phyloP scores from a whole-genome alignment of 1,140 invertebrate genomes.

The Aricia agestis region DNA sequence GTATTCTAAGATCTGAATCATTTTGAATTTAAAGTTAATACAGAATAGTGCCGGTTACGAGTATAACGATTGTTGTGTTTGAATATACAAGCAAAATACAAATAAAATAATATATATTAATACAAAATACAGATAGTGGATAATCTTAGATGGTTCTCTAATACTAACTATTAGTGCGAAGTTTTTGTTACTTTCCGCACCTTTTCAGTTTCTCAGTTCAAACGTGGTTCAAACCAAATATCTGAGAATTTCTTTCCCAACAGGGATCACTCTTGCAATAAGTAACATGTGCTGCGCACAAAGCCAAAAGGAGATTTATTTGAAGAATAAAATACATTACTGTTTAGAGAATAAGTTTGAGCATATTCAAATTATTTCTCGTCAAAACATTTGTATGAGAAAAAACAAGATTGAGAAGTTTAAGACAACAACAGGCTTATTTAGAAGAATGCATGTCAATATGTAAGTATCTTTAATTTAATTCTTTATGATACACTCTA shows the following conservation, averaged over 20 bases:
- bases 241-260: background rate
- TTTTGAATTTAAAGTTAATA: background rate
- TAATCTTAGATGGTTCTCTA: too few relatives aligned
- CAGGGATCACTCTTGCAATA: background rate
- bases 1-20: background rate
- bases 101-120: too few relatives aligned
- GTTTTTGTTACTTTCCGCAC: too few relatives aligned
- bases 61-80: background rate
- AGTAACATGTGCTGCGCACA: conserved; percentile 12
- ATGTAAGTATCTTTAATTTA: conserved; percentile 37
- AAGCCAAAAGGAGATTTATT: background rate
- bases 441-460: conserved; percentile 39
- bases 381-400: conserved; percentile 35
- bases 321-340: background rate
- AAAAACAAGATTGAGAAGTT: conserved; percentile 49
- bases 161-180: too few relatives aligned
- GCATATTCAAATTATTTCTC: conserved; percentile 31
- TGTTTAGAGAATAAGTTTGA: background rate
- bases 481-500: too few relatives aligned
- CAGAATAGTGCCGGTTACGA: background rate
- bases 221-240: background rate
- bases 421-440: conserved; percentile 39
- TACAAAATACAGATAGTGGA: too few relatives aligned
- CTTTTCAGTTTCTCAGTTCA: background rate
- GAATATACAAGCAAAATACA: background rate